Base-by-base conservation (phyloP, 1,140 invertebrate species). In the Globodera rostochiensis region DNA sequence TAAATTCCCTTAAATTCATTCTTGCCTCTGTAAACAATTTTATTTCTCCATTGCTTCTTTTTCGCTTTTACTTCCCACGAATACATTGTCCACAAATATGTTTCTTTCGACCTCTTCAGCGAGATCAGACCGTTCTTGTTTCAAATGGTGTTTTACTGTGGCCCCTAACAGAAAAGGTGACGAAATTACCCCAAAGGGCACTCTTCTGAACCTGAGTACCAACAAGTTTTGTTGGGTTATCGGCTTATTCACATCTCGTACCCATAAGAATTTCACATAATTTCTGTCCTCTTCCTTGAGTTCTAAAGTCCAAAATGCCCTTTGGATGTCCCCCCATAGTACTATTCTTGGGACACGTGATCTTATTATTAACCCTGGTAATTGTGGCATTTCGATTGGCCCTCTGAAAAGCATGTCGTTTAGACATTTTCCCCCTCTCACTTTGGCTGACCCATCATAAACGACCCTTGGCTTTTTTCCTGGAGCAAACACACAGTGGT, bases 1-100 rank as follows among this genome's bases (percentile, higher is more conserved):
- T 45, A 4, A 77, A 77, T 53, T 77, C 74, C 4, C 74, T 60
- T 9, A 77, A 47, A 77, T 77, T 77, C 74, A 77, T 77, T 13
- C 15, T 21, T 4, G 74, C 74, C 8, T 77, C 74, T 4, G 15
- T 4, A 6, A 77, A 77, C 36, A 77, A 19, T 67, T n/a, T 11
- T 67, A 77, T 77, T 21, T 77, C 9, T n/a, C 6, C 36, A 45
- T 21, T 4, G 45, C 25, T 19, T 77, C 15, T 8, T 77, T 45
- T 77, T 60, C 46, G 1, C 0, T 6, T 6, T 74, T 11, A 11
- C 47, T 21, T 9, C 73, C 73, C 11, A 74, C 53, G 19, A 74
- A n/a, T 9, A 74, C 47, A 74, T 74, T 74, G 36, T 74, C 73
- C n/a, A 74, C 73, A 11, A 50, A 74, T 36, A 57, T 21, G 6